Conservation (phyloP, 2,113 vertebrate species). For the Sander lucioperca region DNA sequence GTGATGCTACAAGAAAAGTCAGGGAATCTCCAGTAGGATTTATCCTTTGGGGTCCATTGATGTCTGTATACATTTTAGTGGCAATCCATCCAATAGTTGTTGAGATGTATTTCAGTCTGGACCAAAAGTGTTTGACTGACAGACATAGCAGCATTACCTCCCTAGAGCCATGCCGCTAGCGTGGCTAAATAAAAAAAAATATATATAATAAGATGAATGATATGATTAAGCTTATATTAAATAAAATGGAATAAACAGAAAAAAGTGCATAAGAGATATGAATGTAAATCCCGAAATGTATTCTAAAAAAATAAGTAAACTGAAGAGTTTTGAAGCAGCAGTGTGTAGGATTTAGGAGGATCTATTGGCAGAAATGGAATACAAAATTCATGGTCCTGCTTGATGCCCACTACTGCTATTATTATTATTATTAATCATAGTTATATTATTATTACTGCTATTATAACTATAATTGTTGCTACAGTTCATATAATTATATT, state of each 20-base stretch:
- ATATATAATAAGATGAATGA: too few species aligned
- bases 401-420: too few species aligned
- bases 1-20: neutral
- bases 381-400: too few species aligned
- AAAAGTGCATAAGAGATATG: neutral
- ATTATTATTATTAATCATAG: too few species aligned
- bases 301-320: neutral
- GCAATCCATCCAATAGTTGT: neutral
- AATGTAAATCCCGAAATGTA: neutral
- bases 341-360: too few species aligned
- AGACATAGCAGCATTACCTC: neutral
- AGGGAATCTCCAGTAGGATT: neutral
- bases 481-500: too few species aligned
- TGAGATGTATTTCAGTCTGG: neutral
- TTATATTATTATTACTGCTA: too few species aligned
- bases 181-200: neutral
- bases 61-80: neutral
- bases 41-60: neutral
- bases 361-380: too few species aligned
- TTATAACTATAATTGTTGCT: too few species aligned
- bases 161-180: neutral
- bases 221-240: neutral
- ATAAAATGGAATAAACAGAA: neutral
- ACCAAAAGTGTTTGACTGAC: neutral
- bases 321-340: too few species aligned